Conservation (phyloP, 2,888 invertebrate species). For the Onthophagus sagittarius region DNA sequence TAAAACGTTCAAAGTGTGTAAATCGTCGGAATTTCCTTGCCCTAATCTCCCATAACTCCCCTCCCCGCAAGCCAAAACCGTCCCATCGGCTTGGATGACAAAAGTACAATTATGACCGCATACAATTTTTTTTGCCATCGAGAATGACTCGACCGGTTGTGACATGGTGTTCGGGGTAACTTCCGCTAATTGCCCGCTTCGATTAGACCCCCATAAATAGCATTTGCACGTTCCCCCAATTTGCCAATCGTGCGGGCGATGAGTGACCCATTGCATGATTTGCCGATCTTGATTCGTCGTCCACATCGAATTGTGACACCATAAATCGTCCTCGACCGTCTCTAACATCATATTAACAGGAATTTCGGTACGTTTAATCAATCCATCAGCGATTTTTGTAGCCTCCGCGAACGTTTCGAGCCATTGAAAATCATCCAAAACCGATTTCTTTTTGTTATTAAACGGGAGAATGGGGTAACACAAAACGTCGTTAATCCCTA, state of each 20-base stretch:
- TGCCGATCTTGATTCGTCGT: slow-evolving; percentile 56
- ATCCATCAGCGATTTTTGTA: slow-evolving; percentile 54
- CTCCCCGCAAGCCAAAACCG: slow-evolving; percentile 61
- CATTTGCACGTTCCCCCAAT: slow-evolving; percentile 59
- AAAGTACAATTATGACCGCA: slow-evolving; percentile 67
- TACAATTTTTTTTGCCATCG: slow-evolving; percentile 54
- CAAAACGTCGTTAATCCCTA: slow-evolving; percentile 53
- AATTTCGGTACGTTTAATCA: slow-evolving; percentile 51
- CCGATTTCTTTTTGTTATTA: slow-evolving; percentile 46
- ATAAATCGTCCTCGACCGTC: slow-evolving; percentile 17
- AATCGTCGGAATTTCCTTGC: slow-evolving; percentile 61
- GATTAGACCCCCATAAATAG: slow-evolving; percentile 59
- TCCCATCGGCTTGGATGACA: slow-evolving; percentile 58
- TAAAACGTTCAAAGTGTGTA: slow-evolving; percentile 56
- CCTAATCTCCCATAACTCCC: slow-evolving; percentile 62
- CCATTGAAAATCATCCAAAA: slow-evolving; percentile 55
- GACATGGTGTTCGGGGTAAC: slow-evolving; percentile 45
- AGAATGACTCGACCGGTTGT: slow-evolving; percentile 49
- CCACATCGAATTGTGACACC: slow-evolving; percentile 53
- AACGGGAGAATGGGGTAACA: slow-evolving; percentile 51
- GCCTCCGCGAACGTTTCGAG: slow-evolving; percentile 54
- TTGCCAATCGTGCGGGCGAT: slow-evolving; percentile 62
- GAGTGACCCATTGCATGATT: slow-evolving; percentile 59
- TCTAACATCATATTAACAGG: slow-evolving; percentile 44
- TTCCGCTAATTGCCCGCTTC: slow-evolving; percentile 62